Evolutionary conservation across 2,888 invertebrate genomes (phyloP), one percentile per base, ranked within the genome.

Genomic region (Blastobasis lacticolella): DNA sequence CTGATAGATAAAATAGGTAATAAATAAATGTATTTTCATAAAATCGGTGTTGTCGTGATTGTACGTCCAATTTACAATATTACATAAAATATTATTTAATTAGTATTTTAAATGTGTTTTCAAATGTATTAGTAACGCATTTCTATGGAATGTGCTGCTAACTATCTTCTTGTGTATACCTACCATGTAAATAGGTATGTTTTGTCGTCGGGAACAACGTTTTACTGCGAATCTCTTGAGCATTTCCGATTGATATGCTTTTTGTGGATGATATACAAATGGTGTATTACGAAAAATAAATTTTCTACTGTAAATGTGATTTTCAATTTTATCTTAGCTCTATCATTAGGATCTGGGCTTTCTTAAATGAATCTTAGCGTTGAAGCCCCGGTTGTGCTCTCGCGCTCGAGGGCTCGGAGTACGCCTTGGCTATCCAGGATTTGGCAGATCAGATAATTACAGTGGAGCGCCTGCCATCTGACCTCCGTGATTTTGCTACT

Each of bases 191-290:
- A 78, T 79, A 76, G 67, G 73, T 71, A 51, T 64, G 64, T 66
- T 54, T 51, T 55, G 52, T 63, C 63, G n/a, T 71, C 69, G 73
- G 78, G 80, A 84, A 74, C 75, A 81, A 84, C 75, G 68, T 67
- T 71, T 70, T 69, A 73, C 76, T 76, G 76, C 77, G 82, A 87
- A 84, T 87, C 84, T 85, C 85, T 83, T 81, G 71, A 78, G 85
- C 80, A 86, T 87, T 85, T 82, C 74, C 65, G 66, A 75, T 70
- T 71, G 73, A 75, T 77, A 68, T 73, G 81, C 82, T 82, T 81
- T 40, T 78, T 81, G 81, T 85, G 81, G 71, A 81, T 80, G 75
- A 75, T 78, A 72, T 75, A 73, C 72, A 74, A 50, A 48, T 74
- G 74, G 68, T 81, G 68, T 81, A 79, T 75, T 76, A 69, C 72